These are phyloP conservation scores for Pseudomyrmex dendroicus DNA, from an alignment of 1,140 invertebrate genomes.

Conservation along the genomic window DNA sequence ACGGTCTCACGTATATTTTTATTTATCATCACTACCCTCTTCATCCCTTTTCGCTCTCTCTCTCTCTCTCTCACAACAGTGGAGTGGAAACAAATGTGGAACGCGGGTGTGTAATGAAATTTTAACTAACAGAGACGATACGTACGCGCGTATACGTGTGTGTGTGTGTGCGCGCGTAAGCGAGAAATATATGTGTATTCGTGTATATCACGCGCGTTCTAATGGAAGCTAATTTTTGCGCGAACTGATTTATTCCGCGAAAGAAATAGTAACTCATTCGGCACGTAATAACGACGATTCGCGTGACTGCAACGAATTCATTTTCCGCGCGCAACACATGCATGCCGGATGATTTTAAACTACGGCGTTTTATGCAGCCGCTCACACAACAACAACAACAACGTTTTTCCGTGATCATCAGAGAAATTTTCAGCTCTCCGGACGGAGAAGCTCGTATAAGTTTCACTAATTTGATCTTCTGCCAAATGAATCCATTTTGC, in stretches of 20 bases:
- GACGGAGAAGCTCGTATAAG: not conserved
- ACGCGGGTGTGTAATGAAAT: conserved; percentile 24
- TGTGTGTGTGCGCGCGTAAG: no score
- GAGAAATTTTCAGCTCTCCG: not conserved
- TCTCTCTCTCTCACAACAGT: not conserved
- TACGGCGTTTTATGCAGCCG: not conserved
- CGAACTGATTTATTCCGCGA: conserved; percentile 37
- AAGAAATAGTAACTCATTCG: conserved; percentile 47
- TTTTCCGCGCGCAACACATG: conserved; percentile 47
- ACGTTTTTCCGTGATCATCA: not conserved
- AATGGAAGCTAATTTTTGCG: conserved; percentile 41
- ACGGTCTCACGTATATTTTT: no score
- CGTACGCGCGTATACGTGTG: no score
- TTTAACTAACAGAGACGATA: not conserved
- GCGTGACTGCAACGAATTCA: conserved; percentile 53
- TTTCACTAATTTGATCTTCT: not conserved
- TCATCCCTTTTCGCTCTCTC: no score
- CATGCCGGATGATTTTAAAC: conserved; percentile 48
- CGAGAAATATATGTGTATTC: conserved; percentile 6
- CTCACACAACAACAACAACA: conserved; percentile 13
- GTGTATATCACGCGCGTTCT: conserved; percentile 28
- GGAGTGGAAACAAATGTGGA: not conserved
- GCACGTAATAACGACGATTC: conserved; percentile 31
- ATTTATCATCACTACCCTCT: no score
- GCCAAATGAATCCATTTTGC: not conserved